These are phyloP conservation scores for Rhinella marina DNA, from an alignment of 2,797 vertebrate genomes.

Conservation along the genomic window DNA sequence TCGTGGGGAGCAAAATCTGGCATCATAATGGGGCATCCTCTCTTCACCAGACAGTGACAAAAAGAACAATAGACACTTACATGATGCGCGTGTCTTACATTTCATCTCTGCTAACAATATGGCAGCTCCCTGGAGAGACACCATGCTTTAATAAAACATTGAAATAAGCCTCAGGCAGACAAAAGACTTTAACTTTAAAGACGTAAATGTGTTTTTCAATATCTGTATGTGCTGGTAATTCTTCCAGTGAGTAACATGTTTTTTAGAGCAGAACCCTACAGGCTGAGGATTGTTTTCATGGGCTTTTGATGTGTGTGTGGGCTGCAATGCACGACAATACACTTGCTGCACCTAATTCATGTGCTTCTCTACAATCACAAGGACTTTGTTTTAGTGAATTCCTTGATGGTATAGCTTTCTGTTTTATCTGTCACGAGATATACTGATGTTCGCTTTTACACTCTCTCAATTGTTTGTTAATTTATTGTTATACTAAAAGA, in stretches of 20 bases:
- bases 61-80: background rate
- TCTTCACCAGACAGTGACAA: background rate
- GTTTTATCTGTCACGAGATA: too few relatives aligned
- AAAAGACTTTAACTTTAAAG: constrained; percentile 40
- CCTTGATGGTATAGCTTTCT: too few relatives aligned
- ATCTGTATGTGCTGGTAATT: constrained; percentile 33
- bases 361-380: constrained; percentile 53
- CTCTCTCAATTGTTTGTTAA: too few relatives aligned
- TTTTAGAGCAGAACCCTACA: constrained; percentile 28
- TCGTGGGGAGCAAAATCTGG: background rate
- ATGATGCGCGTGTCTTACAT: background rate
- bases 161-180: constrained; percentile 20
- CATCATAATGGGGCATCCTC: background rate
- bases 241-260: constrained; percentile 40
- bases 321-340: constrained; percentile 49
- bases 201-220: constrained; percentile 54
- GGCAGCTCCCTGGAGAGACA: background rate
- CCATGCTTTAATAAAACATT: constrained; percentile 32
- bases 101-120: constrained; percentile 41
- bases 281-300: constrained; percentile 49
- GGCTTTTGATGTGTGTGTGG: constrained; percentile 57
- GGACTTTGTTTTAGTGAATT: constrained; percentile 51
- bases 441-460: too few relatives aligned
- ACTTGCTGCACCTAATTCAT: constrained; percentile 57
- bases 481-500: too few relatives aligned